Conservation (phyloP, 2,113 vertebrate genomes). For the Passer montanus region DNA sequence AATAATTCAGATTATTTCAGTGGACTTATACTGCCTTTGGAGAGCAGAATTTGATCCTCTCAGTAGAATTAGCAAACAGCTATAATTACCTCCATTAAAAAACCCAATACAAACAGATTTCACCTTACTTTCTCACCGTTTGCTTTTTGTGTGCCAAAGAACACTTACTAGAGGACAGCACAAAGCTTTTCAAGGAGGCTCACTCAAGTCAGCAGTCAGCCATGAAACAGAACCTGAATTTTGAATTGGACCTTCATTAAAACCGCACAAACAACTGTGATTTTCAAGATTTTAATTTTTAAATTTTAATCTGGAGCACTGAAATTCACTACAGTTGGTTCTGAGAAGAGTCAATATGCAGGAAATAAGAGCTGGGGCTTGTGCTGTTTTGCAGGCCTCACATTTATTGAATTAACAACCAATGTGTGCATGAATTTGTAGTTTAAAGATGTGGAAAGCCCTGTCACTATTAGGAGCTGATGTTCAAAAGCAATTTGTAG, state of each 20-base stretch:
- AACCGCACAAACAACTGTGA: background rate
- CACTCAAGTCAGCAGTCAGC: background rate
- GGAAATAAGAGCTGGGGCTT: background rate
- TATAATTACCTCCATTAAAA: background rate
- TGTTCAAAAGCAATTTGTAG: background rate
- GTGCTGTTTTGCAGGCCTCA: background rate
- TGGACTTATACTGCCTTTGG: background rate
- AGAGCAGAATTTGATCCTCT: constrained; percentile 8
- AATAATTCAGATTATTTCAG: background rate
- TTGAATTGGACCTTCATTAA: background rate
- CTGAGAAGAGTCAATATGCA: background rate
- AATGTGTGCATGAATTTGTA: background rate
- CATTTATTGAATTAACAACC: background rate
- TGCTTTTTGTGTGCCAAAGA: background rate
- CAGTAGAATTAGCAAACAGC: background rate
- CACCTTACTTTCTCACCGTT: background rate
- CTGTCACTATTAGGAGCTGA: background rate
- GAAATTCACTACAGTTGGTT: background rate
- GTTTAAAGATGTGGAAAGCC: background rate
- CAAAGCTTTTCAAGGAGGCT: background rate
- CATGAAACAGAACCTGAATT: background rate
- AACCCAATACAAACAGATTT: background rate
- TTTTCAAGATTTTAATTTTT: background rate
- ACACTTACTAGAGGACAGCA: background rate
- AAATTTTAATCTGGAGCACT: background rate